Percentiles rank a stretch among this genome's conserved stretches.
Conservation (phyloP, 53 echinoderm and acorn worm species). For the Echinometra lucunter region DNA sequence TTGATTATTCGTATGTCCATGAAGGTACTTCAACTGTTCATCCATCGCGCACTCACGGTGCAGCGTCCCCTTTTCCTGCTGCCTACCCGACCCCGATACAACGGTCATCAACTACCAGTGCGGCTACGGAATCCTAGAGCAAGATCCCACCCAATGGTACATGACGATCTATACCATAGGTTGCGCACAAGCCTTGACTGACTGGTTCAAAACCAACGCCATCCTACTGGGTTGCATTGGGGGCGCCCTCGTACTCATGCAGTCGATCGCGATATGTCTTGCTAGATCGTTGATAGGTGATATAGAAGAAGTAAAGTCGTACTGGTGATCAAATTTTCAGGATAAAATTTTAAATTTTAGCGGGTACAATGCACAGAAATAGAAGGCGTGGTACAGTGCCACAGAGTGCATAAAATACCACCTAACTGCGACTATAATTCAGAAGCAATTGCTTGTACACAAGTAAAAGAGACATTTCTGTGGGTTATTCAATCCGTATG, state of each 20-base stretch:
- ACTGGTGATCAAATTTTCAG: conserved; percentile 73
- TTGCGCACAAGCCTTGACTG: conserved; percentile 82
- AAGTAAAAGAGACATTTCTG: too few species aligned
- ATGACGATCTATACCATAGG: conserved; percentile 76
- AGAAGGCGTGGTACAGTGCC: too few species aligned
- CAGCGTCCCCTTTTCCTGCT: conserved; percentile 96
- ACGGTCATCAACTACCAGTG: conserved; percentile 95
- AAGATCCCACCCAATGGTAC: conserved; percentile 18
- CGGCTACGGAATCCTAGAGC: conserved; percentile 76
- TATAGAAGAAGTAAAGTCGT: conserved; percentile 88
- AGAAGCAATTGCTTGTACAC: too few species aligned
- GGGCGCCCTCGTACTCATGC: conserved; percentile 81
- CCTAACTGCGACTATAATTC: too few species aligned
- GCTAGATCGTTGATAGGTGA: conserved; percentile 83
- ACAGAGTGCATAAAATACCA: too few species aligned
- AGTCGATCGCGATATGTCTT: conserved; percentile 87
- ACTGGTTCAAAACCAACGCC: conserved; percentile 87
- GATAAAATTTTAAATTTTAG: too few species aligned
- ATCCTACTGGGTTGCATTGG: conserved; percentile 83
- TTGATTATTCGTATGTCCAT: not conserved
- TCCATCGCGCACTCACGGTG: conserved; percentile 82
- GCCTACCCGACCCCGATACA: conserved; percentile 65
- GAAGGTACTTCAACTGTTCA: conserved; percentile 87
- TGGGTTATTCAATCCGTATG: too few species aligned
- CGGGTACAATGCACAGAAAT: too few species aligned